phyloP scores from a whole-genome alignment of 2,113 vertebrate genomes.

The Rissa tridactyla region DNA sequence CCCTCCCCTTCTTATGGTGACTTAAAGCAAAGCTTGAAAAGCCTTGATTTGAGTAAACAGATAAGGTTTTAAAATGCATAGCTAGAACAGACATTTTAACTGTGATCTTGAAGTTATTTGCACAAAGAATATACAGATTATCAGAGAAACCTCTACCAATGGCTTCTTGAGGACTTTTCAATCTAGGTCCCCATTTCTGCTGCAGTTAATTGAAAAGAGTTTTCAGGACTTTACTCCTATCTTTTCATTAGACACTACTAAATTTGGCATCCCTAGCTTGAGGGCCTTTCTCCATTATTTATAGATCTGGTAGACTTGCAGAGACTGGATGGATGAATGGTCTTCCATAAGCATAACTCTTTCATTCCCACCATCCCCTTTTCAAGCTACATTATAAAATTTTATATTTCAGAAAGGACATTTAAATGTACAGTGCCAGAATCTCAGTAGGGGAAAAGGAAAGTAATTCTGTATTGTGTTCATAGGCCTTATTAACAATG shows the following conservation, averaged over 20 bases:
- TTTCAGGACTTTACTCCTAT: slow-evolving; percentile 34
- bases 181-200: background rate
- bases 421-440: background rate
- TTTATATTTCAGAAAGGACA: background rate
- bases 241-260: slow-evolving; percentile 60
- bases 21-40: slow-evolving; percentile 38
- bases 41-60: slow-evolving; percentile 24
- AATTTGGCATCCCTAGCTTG: slow-evolving; percentile 55
- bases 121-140: background rate
- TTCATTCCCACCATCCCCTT: background rate
- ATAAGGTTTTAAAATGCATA: slow-evolving; percentile 7
- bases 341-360: slow-evolving; percentile 43
- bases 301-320: slow-evolving; percentile 48
- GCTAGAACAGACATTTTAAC: background rate
- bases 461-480: background rate
- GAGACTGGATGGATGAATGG: slow-evolving; percentile 37
- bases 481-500: background rate
- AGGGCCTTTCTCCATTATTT: slow-evolving; percentile 57
- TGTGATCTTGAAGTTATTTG: background rate
- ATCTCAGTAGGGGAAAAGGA: background rate
- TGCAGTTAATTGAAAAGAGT: slow-evolving; percentile 57
- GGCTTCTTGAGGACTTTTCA: slow-evolving; percentile 21
- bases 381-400: background rate
- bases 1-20: background rate
- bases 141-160: background rate